These are phyloP conservation scores for Andrena bucephala DNA, from an alignment of 2,888 invertebrate species.

Conservation along the genomic window DNA sequence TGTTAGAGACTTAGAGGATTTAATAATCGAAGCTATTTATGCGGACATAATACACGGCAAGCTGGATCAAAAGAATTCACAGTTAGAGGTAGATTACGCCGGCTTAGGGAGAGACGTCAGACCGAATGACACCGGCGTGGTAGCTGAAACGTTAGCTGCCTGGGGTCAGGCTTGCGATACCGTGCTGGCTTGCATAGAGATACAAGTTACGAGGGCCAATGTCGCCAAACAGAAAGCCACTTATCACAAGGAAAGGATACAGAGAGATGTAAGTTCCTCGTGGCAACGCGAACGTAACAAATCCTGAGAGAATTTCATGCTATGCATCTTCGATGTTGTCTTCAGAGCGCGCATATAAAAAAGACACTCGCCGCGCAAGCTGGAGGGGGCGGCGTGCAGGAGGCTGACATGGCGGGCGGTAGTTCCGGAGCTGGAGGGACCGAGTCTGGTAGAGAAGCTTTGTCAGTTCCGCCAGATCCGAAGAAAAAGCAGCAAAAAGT, in stretches of 20 bases:
- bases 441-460: constrained; percentile 86
- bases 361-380: constrained; percentile 94
- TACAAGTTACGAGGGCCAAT: constrained; percentile 95
- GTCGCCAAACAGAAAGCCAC: constrained; percentile 92
- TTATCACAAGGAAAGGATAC: constrained; percentile 92
- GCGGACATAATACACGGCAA: constrained; percentile 98
- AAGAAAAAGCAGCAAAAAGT: constrained; percentile 88
- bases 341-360: constrained; percentile 93
- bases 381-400: constrained; percentile 87
- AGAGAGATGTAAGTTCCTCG: constrained; percentile 90
- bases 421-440: constrained; percentile 88
- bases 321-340: constrained; percentile 2
- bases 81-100: constrained; percentile 97
- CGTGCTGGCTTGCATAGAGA: constrained; percentile 94
- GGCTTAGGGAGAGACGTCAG: constrained; percentile 95
- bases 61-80: constrained; percentile 97
- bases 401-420: constrained; percentile 94
- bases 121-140: constrained; percentile 92
- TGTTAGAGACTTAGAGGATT: constrained; percentile 97
- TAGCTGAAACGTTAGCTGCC: constrained; percentile 92
- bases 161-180: constrained; percentile 97
- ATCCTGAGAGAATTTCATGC: background rate
- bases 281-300: background rate
- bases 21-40: constrained; percentile 99
- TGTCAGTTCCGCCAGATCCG: constrained; percentile 83